Evolutionary conservation across 2,888 invertebrate genomes (phyloP).

Genomic region (Cartodere bifasciata): DNA sequence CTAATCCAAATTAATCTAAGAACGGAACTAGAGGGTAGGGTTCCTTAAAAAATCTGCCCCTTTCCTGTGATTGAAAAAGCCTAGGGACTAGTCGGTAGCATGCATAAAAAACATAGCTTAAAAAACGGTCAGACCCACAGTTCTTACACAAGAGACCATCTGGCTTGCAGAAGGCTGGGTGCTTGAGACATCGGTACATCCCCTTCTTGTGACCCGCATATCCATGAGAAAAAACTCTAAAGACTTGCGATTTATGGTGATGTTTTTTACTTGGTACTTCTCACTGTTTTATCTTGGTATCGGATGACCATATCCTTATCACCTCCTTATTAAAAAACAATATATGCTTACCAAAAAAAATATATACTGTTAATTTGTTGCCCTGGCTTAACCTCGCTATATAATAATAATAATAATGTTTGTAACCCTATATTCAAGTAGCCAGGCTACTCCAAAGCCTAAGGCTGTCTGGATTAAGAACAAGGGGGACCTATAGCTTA

Average conservation of each 20-base stretch:
- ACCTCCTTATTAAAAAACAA: too few species aligned
- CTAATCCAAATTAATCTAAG: conserved; percentile 34
- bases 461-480: too few species aligned
- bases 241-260: conserved; percentile 16
- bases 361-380: too few species aligned
- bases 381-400: too few species aligned
- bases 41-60: conserved; percentile 38
- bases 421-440: too few species aligned
- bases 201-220: conserved; percentile 31
- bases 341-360: too few species aligned
- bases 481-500: too few species aligned
- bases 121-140: conserved; percentile 38
- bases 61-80: conserved; percentile 32
- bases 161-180: conserved; percentile 28
- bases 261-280: conserved; percentile 12
- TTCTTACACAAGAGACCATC: conserved; percentile 29
- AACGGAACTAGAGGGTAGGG: conserved; percentile 36
- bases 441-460: too few species aligned
- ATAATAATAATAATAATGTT: too few species aligned
- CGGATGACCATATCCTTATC: conserved; percentile 20
- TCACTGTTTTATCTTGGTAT: conserved; percentile 21
- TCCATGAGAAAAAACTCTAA: conserved; percentile 26
- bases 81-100: conserved; percentile 26
- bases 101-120: conserved; percentile 35
- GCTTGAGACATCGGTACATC: conserved; percentile 27